These are phyloP conservation scores for Gymnorhina tibicen DNA, from an alignment of 2,113 vertebrate genomes.

Conservation along the genomic window DNA sequence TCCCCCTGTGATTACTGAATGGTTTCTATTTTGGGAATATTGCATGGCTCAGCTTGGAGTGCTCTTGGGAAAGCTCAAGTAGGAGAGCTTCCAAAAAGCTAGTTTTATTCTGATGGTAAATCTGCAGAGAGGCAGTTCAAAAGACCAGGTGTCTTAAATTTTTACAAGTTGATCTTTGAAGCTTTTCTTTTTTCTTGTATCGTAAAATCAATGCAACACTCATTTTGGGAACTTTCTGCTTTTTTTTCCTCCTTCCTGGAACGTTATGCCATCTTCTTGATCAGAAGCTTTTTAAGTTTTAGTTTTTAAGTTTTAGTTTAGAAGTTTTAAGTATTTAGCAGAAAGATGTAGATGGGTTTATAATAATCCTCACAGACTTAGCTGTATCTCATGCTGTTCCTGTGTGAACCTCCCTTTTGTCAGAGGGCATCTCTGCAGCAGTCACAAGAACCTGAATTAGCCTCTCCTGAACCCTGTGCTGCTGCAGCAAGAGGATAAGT, in stretches of 20 bases:
- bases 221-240: not conserved
- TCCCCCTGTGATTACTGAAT: not conserved
- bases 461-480: not conserved
- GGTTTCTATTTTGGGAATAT: constrained; percentile 29
- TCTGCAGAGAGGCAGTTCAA: not conserved
- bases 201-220: not conserved
- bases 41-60: constrained; percentile 14
- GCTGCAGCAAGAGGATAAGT: not conserved
- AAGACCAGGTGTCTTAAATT: constrained; percentile 21
- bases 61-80: constrained; percentile 19
- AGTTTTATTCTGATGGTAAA: not conserved
- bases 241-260: not conserved
- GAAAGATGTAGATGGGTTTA: not conserved
- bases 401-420: not conserved
- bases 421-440: not conserved
- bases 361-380: not conserved
- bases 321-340: not conserved
- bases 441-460: not conserved
- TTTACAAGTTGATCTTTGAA: not conserved
- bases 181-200: not conserved
- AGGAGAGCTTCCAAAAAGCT: not conserved
- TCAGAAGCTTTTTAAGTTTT: not conserved
- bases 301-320: no score
- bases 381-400: not conserved
- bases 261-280: not conserved